These are phyloP conservation scores for Ahaetulla prasina DNA, from an alignment of 2,113 vertebrate genomes.

Conservation along the genomic window DNA sequence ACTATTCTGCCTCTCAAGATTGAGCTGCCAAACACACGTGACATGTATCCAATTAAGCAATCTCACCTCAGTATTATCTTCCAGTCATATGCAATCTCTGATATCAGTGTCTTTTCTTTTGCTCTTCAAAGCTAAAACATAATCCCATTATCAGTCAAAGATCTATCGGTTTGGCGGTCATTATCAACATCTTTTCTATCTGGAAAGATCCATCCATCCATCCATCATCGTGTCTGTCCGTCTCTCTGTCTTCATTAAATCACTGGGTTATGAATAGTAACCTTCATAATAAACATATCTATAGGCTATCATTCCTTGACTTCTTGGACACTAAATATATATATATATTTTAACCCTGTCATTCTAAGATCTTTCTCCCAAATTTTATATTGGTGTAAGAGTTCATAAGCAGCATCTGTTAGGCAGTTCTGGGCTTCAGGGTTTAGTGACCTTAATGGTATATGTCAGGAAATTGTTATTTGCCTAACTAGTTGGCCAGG, in stretches of 20 bases:
- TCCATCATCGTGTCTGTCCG: too few relatives aligned
- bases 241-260: not conserved
- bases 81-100: not conserved
- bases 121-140: not conserved
- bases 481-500: too few relatives aligned
- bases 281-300: not conserved
- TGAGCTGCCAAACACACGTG: not conserved
- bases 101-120: not conserved
- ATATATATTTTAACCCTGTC: not conserved
- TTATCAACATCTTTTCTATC: not conserved
- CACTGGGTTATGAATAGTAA: not conserved
- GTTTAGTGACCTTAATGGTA: not conserved
- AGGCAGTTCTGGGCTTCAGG: not conserved
- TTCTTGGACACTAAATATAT: not conserved
- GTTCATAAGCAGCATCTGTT: not conserved
- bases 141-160: not conserved
- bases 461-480: too few relatives aligned
- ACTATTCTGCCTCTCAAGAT: not conserved
- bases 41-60: not conserved
- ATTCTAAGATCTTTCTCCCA: not conserved
- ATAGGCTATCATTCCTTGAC: not conserved
- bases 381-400: not conserved
- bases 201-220: not conserved
- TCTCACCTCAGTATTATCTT: not conserved
- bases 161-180: not conserved